Evolutionary conservation across 2,113 vertebrate genomes (phyloP).

Genomic region (Rhabdomys dilectus): DNA sequence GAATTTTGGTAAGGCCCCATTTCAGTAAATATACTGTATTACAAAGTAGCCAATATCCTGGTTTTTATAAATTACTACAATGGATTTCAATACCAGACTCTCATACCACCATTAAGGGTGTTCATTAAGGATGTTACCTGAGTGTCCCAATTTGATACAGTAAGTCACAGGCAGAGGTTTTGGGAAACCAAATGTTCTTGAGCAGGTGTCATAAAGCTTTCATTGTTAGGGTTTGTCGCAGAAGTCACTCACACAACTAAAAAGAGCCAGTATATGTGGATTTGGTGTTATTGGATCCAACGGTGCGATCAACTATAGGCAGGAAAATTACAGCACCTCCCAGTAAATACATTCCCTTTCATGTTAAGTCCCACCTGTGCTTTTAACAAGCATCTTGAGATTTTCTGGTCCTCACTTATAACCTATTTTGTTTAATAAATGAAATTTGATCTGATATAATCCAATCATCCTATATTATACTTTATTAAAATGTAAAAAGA

Average conservation of each 20-base stretch:
- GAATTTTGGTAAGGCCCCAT: conserved; percentile 50
- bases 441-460: conserved; percentile 18
- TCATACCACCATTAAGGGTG: accelerated
- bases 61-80: conserved; percentile 14
- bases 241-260: conserved; percentile 38
- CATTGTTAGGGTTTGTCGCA: conserved; percentile 30
- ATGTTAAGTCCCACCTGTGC: neutral
- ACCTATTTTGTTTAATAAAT: neutral
- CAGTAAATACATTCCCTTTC: neutral
- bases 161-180: conserved; percentile 30
- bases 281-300: neutral
- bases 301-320: neutral
- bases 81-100: neutral
- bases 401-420: neutral
- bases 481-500: conserved; percentile 39
- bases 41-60: conserved; percentile 60
- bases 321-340: neutral
- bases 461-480: neutral
- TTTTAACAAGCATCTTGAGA: neutral
- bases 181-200: neutral
- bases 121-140: neutral
- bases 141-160: neutral
- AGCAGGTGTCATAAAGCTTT: conserved; percentile 39
- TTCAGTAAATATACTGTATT: conserved; percentile 59
- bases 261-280: neutral